These are phyloP conservation scores for Plusia festucae DNA, from an alignment of 2,888 invertebrate genomes.

Conservation along the genomic window DNA sequence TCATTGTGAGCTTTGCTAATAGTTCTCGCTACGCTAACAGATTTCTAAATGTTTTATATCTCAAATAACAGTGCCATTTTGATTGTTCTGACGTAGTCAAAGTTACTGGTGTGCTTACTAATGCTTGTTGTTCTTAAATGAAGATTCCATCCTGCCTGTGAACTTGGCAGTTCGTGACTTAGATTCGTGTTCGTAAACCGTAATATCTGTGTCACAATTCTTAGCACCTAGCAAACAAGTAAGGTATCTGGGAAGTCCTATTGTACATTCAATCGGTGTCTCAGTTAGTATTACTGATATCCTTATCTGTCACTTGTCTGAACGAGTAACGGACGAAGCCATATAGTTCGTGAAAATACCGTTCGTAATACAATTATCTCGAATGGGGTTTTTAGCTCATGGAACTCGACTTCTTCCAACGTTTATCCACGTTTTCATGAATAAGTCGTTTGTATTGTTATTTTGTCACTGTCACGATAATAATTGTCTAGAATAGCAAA, in stretches of 20 bases:
- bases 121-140: conserved; percentile 18
- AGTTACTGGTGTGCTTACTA: conserved; percentile 33
- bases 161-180: conserved; percentile 25
- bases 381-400: conserved; percentile 80
- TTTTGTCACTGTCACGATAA: conserved; percentile 14
- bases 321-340: conserved; percentile 80
- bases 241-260: conserved; percentile 61
- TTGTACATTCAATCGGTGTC: conserved; percentile 78
- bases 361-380: conserved; percentile 77
- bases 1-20: conserved; percentile 83
- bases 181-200: conserved; percentile 19
- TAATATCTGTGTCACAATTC: conserved; percentile 48
- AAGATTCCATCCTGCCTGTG: conserved; percentile 30
- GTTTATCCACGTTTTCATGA: conserved; percentile 17
- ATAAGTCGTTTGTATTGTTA: conserved; percentile 12
- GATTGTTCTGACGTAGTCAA: conserved; percentile 38
- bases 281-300: conserved; percentile 77
- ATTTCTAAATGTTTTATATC: conserved; percentile 70
- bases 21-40: conserved; percentile 69
- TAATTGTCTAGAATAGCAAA: conserved; percentile 10
- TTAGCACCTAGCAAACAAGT: conserved; percentile 41
- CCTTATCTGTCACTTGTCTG: conserved; percentile 81
- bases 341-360: conserved; percentile 79
- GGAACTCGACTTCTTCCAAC: conserved; percentile 27
- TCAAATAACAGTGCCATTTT: conserved; percentile 46